These are phyloP conservation scores for Hestina assimilis DNA, from an alignment of 1,140 invertebrate species.

Conservation along the genomic window DNA sequence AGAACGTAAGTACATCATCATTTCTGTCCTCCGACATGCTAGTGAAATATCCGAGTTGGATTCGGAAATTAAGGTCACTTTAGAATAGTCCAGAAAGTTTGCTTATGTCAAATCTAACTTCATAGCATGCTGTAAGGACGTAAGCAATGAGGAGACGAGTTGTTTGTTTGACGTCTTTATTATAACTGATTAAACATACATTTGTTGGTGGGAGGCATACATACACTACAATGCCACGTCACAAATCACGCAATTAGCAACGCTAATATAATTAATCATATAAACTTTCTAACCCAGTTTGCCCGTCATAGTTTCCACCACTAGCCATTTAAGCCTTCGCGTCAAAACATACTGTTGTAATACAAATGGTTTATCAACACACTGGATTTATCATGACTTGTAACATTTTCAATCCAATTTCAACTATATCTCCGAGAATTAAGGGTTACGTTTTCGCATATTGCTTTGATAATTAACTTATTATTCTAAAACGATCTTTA, in stretches of 20 bases:
- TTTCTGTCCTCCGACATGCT: too few relatives aligned
- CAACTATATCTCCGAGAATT: background rate
- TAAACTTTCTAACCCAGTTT: conserved; percentile 4
- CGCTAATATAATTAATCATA: conserved; percentile 1
- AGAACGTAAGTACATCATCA: too few relatives aligned
- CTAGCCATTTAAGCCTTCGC: conserved; percentile 12
- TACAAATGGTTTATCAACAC: conserved; percentile 23
- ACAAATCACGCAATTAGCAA: background rate
- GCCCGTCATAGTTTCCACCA: conserved; percentile 1
- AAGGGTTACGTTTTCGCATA: conserved; percentile 5
- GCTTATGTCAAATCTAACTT: too few relatives aligned
- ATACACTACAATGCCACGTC: background rate
- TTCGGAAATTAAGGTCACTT: too few relatives aligned
- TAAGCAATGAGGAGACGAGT: too few relatives aligned
- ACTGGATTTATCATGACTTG: background rate
- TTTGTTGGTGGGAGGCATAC: too few relatives aligned
- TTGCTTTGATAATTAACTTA: background rate
- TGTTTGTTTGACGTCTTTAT: too few relatives aligned
- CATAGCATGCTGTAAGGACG: too few relatives aligned
- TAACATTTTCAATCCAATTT: background rate
- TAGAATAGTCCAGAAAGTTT: too few relatives aligned
- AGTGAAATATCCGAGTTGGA: too few relatives aligned
- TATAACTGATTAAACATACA: too few relatives aligned
- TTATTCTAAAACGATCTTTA: conserved; percentile 1
- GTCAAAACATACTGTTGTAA: conserved; percentile 25